A percentile compares a stretch with the other conserved stretches of the same genome.
Evolutionary conservation across 1,140 invertebrate species (phyloP).

Genomic region (Goniozus legneri): DNA sequence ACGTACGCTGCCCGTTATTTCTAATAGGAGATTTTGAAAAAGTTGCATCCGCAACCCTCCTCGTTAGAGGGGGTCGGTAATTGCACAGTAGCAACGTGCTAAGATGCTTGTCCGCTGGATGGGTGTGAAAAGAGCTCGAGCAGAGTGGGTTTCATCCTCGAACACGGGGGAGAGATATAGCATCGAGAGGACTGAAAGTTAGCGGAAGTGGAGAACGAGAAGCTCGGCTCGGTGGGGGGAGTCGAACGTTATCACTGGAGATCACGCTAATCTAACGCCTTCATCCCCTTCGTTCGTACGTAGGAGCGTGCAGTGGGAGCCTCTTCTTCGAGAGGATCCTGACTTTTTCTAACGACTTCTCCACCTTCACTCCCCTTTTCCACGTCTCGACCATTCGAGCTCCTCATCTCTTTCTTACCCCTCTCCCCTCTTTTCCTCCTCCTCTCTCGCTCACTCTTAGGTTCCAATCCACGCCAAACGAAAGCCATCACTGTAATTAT

Average conservation of each 20-base stretch:
- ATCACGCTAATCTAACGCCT: constrained; percentile 53
- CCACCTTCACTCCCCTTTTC: constrained; percentile 22
- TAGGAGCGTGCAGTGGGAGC: constrained; percentile 20
- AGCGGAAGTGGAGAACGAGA: constrained; percentile 15
- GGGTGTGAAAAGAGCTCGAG: background rate
- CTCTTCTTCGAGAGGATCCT: constrained; percentile 37
- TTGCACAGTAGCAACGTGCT: constrained; percentile 42
- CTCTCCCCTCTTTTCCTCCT: background rate
- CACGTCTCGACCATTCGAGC: background rate
- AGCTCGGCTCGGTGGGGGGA: constrained; percentile 12
- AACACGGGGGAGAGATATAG: constrained; percentile 6
- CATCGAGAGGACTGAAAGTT: constrained; percentile 6
- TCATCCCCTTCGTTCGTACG: constrained; percentile 34
- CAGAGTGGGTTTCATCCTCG: background rate
- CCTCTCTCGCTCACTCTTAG: no score
- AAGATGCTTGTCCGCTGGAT: constrained; percentile 20
- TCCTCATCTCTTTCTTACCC: no score
- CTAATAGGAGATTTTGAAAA: constrained; percentile 52
- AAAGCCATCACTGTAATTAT: constrained; percentile 36
- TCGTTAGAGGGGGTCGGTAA: constrained; percentile 37
- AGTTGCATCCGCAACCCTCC: constrained; percentile 39
- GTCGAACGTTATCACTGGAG: constrained; percentile 47
- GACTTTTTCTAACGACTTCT: constrained; percentile 49
- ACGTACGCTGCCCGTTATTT: constrained; percentile 41
- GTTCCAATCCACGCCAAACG: constrained; percentile 18